phyloP scores from a whole-genome alignment of 2,888 invertebrate genomes.

The Subacronicta megacephala region DNA sequence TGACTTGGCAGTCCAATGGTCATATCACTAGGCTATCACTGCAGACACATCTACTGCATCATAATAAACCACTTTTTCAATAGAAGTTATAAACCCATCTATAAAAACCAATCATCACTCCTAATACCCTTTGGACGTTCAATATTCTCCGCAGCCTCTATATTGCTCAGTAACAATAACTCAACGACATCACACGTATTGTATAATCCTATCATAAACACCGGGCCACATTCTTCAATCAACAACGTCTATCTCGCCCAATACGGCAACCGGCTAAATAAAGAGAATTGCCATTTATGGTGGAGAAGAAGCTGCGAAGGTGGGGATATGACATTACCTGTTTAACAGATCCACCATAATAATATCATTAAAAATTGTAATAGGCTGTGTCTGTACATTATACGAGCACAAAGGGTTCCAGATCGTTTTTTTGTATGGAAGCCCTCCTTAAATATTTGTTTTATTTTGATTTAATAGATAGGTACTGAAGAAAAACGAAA shows the following conservation, averaged over 20 bases:
- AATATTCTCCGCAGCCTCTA: not conserved
- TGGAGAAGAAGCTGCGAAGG: not conserved
- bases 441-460: too few relatives aligned
- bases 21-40: too few relatives aligned
- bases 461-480: too few relatives aligned
- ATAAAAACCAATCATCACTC: not conserved
- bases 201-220: conserved; percentile 27
- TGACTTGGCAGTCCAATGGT: too few relatives aligned
- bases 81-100: not conserved
- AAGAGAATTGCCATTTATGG: conserved; percentile 65
- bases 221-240: conserved; percentile 56
- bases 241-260: conserved; percentile 50
- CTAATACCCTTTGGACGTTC: not conserved
- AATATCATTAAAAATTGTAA: too few relatives aligned
- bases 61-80: too few relatives aligned
- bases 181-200: conserved; percentile 7
- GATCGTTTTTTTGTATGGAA: too few relatives aligned
- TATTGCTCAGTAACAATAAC: not conserved
- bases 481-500: too few relatives aligned
- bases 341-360: too few relatives aligned
- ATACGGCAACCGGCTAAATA: conserved; percentile 61
- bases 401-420: too few relatives aligned
- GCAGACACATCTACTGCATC: too few relatives aligned
- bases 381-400: too few relatives aligned
- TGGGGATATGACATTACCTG: conserved; percentile 38